Base-by-base conservation (phyloP, 1,140 invertebrate species). In the Bilobella aurantiaca region DNA sequence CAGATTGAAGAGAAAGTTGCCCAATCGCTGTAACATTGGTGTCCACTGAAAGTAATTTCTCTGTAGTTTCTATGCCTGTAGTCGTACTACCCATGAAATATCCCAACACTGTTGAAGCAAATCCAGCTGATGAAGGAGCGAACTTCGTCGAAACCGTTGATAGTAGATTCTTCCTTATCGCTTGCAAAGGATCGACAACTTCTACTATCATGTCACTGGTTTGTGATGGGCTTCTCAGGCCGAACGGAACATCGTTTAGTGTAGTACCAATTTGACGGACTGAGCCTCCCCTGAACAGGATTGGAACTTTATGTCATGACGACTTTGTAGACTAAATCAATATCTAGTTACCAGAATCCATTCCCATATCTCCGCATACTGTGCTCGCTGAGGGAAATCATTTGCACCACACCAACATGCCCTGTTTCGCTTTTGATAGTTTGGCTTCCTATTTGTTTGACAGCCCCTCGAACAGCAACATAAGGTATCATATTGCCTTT, bases 11-110 rank as follows among this genome's bases (percentile, higher is more conserved):
- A 8, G 47, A 53, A 31, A 73, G 28, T 31, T 63, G 31, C 8
- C 71, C 71, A 21, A 73, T 68, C 5, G 68, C 71, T 21, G 71
- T 73, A 12, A 73, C 63, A 21, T 68, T 46, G 3, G 71, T 67
- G 18, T 68, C 64, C 0, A 73, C 62, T 16, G 68, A 66, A 16
- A 73, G 66, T 53, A 73, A 57, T 29, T 73, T 64, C 46, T 73
- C 71, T 0, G 66, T 69, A 18, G 61, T 69, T 58, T 73, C 71
- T 16, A 69, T 34, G 32, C 68, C 71, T 56, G 63, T 65, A 0
- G 64, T 32, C 28, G 71, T 61, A 14, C 65, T 63, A 8, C 66
- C 71, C 21, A 66, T 66, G 37, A 73, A 69, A 49, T 69, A 73
- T 47, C 71, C 68, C 3, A 73, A 46, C 1, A 73, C 64, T 8